These are phyloP conservation scores for Macaria notata DNA, from an alignment of 2,888 invertebrate species.

Conservation along the genomic window DNA sequence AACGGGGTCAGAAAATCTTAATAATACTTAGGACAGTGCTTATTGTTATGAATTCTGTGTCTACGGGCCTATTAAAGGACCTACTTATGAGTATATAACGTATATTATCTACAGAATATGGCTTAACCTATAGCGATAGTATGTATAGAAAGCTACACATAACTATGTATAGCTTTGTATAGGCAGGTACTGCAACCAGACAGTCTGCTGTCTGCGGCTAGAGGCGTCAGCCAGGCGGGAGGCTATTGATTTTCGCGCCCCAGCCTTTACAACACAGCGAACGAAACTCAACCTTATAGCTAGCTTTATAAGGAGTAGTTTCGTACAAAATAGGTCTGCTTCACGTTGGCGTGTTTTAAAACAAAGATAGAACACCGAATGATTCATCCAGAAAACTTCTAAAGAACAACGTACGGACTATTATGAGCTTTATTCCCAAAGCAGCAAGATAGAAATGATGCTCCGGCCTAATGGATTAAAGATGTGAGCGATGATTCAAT, in stretches of 20 bases:
- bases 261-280: slow-evolving; percentile 38
- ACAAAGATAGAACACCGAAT: slow-evolving; percentile 48
- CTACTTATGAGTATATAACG: too few relatives aligned
- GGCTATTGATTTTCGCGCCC: slow-evolving; percentile 55
- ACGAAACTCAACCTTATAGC: slow-evolving; percentile 20
- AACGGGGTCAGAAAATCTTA: too few relatives aligned
- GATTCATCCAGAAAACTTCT: slow-evolving; percentile 56
- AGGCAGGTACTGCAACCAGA: slow-evolving; percentile 26
- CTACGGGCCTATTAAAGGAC: too few relatives aligned
- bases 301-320: slow-evolving; percentile 29
- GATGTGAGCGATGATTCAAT: slow-evolving; percentile 21
- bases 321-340: slow-evolving; percentile 5
- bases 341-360: slow-evolving; percentile 41
- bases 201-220: slow-evolving; percentile 31
- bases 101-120: too few relatives aligned
- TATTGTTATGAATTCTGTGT: too few relatives aligned
- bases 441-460: slow-evolving; percentile 12
- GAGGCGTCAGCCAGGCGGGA: slow-evolving; percentile 38
- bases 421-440: slow-evolving; percentile 24
- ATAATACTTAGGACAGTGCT: too few relatives aligned
- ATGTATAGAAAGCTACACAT: too few relatives aligned
- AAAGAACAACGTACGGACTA: slow-evolving; percentile 27
- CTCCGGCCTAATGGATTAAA: slow-evolving; percentile 15
- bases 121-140: too few relatives aligned
- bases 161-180: neutral